A percentile compares a stretch with the other conserved stretches of the same genome.
Conservation (phyloP, 2,113 vertebrate species). For the Peromyscus leucopus region DNA sequence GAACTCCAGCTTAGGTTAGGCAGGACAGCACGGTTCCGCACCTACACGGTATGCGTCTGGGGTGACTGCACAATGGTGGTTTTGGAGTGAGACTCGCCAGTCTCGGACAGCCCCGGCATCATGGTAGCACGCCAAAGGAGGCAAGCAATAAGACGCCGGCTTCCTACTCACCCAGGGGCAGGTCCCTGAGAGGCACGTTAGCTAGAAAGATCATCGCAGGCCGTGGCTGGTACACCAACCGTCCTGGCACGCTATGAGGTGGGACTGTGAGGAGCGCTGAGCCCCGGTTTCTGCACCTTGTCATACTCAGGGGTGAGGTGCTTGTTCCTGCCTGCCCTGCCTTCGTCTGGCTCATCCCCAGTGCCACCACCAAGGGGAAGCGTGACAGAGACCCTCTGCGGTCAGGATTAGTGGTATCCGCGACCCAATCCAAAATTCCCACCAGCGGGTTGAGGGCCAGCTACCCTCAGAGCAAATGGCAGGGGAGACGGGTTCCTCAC, state of each 20-base stretch:
- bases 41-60: not conserved
- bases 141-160: not conserved
- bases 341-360: not conserved
- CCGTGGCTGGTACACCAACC: not conserved
- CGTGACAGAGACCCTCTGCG: not conserved
- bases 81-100: not conserved
- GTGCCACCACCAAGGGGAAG: not conserved
- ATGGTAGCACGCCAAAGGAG: not conserved
- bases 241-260: not conserved
- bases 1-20: rapidly evolving
- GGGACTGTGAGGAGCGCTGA: too few relatives aligned
- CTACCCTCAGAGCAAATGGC: not conserved
- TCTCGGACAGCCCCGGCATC: too few relatives aligned
- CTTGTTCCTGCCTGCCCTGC: not conserved
- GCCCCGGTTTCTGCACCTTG: not conserved
- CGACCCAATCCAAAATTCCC: not conserved
- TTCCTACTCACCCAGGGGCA: not conserved
- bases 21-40: too few relatives aligned
- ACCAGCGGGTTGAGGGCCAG: not conserved
- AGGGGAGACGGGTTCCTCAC: conserved; percentile 72
- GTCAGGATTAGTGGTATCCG: not conserved
- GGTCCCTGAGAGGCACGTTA: not conserved
- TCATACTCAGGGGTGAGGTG: not conserved
- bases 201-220: not conserved
- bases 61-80: not conserved